A percentile compares a stretch with the other conserved stretches of the same genome.
These are phyloP conservation scores for Toxotes lorentzi DNA, from an alignment of 2,797 vertebrate genomes.

Conservation along the genomic window DNA sequence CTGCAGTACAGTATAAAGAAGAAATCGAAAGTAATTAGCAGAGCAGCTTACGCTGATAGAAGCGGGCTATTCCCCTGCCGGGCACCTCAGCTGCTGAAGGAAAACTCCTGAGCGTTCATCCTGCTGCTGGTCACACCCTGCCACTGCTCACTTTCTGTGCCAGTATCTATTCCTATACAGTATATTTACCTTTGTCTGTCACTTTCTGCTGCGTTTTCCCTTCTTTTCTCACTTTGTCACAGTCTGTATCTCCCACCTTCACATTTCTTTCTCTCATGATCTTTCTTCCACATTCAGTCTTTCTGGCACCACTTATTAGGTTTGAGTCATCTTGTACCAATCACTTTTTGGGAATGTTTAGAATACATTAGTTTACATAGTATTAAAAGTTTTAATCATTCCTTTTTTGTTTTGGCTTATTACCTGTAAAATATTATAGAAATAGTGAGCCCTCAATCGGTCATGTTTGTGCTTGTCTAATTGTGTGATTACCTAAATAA, in stretches of 20 bases:
- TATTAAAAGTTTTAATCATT: neutral
- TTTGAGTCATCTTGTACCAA: neutral
- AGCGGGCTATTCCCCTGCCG: constrained; percentile 46
- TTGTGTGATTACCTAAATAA: constrained; percentile 1
- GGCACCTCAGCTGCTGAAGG: constrained; percentile 58
- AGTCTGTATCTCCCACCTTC: neutral
- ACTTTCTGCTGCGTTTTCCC: neutral
- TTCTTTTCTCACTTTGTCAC: constrained; percentile 7
- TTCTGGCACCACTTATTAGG: neutral
- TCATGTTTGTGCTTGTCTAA: neutral
- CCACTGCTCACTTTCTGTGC: constrained; percentile 20
- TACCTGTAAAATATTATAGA: neutral
- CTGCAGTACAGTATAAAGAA: constrained; percentile 13
- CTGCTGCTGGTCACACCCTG: constrained; percentile 72
- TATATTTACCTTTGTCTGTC: neutral
- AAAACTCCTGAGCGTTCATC: constrained; percentile 57
- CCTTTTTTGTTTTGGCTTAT: neutral
- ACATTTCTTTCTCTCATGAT: neutral
- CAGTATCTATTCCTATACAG: neutral
- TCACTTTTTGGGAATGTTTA: neutral
- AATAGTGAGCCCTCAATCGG: neutral
- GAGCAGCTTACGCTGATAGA: constrained; percentile 42
- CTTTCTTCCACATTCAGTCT: neutral
- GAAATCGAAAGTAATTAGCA: constrained; percentile 53
- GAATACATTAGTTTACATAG: neutral